Percentiles rank a stretch among this genome's conserved stretches.
These are phyloP conservation scores for Numenius arquata DNA, from an alignment of 2,113 vertebrate genomes.

Conservation along the genomic window DNA sequence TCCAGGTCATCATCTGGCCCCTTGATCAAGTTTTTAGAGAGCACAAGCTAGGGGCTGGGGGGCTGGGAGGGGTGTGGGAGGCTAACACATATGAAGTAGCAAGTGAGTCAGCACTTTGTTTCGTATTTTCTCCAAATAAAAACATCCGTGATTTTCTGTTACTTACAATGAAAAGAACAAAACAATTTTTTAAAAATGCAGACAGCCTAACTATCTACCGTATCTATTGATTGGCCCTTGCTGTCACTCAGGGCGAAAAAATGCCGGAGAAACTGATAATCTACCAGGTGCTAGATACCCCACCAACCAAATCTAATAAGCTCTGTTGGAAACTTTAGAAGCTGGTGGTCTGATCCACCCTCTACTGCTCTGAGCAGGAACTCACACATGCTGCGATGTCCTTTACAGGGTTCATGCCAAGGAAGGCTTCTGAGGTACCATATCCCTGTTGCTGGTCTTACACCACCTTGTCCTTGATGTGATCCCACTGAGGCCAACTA, in stretches of 20 bases:
- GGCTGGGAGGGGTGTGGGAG: rapidly evolving
- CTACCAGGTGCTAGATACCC: neutral
- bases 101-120: neutral
- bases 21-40: neutral
- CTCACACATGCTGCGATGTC: neutral
- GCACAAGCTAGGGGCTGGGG: neutral
- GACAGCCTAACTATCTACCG: rapidly evolving
- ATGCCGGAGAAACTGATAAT: neutral
- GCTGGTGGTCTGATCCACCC: neutral
- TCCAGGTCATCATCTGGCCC: neutral
- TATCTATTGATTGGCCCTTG: neutral
- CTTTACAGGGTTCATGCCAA: neutral
- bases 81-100: neutral
- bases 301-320: neutral
- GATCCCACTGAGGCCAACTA: neutral
- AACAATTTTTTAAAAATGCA: neutral
- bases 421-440: rapidly evolving
- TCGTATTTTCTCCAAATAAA: neutral
- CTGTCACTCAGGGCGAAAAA: neutral
- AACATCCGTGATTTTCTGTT: neutral
- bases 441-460: neutral
- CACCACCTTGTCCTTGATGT: neutral
- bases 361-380: neutral
- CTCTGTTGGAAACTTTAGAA: neutral
- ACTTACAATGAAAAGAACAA: neutral